Conservation (phyloP, 92 coral and sea anemone species). For the Chrysogorgia sp. region DNA sequence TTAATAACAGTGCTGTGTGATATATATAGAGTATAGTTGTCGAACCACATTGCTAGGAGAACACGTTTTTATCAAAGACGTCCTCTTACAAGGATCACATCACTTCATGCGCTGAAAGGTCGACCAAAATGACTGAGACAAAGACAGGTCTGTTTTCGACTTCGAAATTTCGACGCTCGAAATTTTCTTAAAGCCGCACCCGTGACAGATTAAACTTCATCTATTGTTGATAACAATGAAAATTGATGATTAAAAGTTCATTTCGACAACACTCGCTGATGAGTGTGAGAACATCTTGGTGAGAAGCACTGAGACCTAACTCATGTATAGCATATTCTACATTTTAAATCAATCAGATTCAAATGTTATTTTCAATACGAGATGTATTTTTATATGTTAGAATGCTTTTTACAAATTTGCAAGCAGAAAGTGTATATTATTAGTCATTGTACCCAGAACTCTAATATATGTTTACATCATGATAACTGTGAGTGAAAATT, state of each 20-base stretch:
- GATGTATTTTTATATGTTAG: not conserved
- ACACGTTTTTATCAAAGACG: not conserved
- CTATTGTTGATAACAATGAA: slow-evolving; percentile 32
- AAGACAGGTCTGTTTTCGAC: slow-evolving; percentile 14
- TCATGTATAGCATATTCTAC: not conserved
- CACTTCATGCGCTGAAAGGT: slow-evolving; percentile 10
- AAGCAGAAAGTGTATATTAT: not conserved
- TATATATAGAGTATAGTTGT: not conserved
- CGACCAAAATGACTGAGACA: slow-evolving; percentile 22
- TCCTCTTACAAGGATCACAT: slow-evolving; percentile 17
- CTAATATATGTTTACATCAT: not conserved
- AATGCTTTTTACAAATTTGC: not conserved
- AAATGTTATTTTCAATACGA: not conserved
- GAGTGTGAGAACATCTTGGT: slow-evolving; percentile 29
- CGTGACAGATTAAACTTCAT: slow-evolving; percentile 27
- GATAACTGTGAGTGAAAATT: not conserved
- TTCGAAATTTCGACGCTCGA: slow-evolving; percentile 1
- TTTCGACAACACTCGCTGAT: slow-evolving; percentile 4
- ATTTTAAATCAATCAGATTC: not conserved
- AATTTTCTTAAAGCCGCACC: slow-evolving; percentile 49
- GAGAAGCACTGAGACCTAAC: slow-evolving; percentile 3
- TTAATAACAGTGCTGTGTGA: not conserved
- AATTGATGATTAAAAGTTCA: slow-evolving; percentile 37
- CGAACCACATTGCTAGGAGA: not conserved
- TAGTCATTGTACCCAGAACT: not conserved